Percentiles rank a stretch among this genome's conserved stretches.
These are phyloP conservation scores for Hyperoplus immaculatus DNA, from an alignment of 2,797 vertebrate genomes.

Conservation along the genomic window DNA sequence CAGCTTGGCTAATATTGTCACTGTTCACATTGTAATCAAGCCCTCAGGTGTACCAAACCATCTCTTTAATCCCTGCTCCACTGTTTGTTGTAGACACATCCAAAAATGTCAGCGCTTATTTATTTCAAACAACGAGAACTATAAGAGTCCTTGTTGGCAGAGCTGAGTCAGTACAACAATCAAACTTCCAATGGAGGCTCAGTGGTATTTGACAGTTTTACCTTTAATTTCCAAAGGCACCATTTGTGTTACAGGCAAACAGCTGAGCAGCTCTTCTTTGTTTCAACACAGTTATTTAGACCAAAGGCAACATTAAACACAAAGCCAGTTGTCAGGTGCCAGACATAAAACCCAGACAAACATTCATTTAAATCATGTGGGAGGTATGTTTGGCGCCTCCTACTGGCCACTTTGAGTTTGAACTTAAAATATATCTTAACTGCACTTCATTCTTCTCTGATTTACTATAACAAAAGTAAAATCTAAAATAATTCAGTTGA, in stretches of 20 bases:
- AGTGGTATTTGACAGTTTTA: constrained; percentile 43
- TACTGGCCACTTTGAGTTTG: constrained; percentile 3
- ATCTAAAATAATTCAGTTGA: neutral
- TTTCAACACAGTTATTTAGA: constrained; percentile 43
- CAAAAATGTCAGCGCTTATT: constrained; percentile 13
- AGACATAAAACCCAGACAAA: neutral
- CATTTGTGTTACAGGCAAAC: constrained; percentile 56
- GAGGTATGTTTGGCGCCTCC: constrained; percentile 30
- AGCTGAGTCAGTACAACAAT: constrained; percentile 32
- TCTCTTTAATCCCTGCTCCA: constrained; percentile 2
- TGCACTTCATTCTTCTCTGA: too few relatives aligned
- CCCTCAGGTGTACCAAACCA: neutral
- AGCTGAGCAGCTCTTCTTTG: constrained; percentile 42
- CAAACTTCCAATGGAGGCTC: constrained; percentile 30
- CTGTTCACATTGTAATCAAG: neutral
- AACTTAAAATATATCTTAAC: neutral
- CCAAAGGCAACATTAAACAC: constrained; percentile 30
- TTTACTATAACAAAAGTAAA: neutral
- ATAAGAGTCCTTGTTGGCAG: neutral
- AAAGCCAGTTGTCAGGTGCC: constrained; percentile 35
- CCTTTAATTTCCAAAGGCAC: constrained; percentile 58
- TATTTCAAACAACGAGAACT: constrained; percentile 7
- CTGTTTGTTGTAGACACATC: neutral
- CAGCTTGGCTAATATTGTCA: neutral
- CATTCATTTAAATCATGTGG: neutral